Percentiles rank a stretch among this genome's conserved stretches.
phyloP scores from a whole-genome alignment of 2,888 invertebrate species.

The Iphiclides podalirius region DNA sequence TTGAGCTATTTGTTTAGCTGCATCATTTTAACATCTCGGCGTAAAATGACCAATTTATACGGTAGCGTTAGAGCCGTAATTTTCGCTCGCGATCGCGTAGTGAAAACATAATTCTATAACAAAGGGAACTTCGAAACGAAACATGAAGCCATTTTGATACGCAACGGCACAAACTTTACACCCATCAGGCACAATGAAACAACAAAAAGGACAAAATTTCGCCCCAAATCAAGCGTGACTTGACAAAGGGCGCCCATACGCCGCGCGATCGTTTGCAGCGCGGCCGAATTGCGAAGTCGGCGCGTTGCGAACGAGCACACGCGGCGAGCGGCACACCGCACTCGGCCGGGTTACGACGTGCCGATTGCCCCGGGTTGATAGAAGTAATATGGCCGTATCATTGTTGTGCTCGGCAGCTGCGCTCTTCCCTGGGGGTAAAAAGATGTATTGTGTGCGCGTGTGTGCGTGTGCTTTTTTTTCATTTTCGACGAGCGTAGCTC shows the following conservation, averaged over 20 bases:
- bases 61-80: no score
- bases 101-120: not conserved
- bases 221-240: constrained; percentile 76
- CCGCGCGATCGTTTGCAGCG: constrained; percentile 56
- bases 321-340: not conserved
- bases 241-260: constrained; percentile 64
- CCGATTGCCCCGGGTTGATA: constrained; percentile 68
- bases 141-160: constrained; percentile 14
- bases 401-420: constrained; percentile 78
- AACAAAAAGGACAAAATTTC: constrained; percentile 77
- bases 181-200: constrained; percentile 65
- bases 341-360: constrained; percentile 52
- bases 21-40: no score
- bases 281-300: constrained; percentile 39
- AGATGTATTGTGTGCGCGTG: constrained; percentile 46
- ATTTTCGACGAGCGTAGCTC: constrained; percentile 54
- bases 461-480: constrained; percentile 14
- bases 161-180: constrained; percentile 60
- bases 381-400: constrained; percentile 75
- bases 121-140: not conserved
- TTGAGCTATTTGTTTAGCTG: no score
- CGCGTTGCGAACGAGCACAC: constrained; percentile 5
- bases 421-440: constrained; percentile 73
- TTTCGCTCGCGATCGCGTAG: no score
- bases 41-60: no score